phyloP scores from a whole-genome alignment of 2,113 vertebrate species.

The Ophthalmolycus amberensis region DNA sequence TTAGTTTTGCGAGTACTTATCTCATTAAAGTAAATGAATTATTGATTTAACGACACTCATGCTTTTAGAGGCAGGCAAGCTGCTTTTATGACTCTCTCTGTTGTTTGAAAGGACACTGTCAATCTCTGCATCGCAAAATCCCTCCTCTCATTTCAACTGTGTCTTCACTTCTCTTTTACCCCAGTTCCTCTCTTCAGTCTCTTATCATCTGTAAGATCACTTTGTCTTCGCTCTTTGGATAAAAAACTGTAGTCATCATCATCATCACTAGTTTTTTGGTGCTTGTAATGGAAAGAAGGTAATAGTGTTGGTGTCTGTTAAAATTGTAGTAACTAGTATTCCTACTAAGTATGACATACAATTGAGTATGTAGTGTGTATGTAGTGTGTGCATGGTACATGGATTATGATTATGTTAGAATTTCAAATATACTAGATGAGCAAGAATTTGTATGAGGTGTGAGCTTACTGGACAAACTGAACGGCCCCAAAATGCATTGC shows the following conservation, averaged over 20 bases:
- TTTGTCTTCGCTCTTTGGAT: slow-evolving; percentile 1
- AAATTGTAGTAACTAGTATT: neutral
- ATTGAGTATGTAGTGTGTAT: neutral
- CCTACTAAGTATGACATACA: neutral
- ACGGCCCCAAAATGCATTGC: too few species aligned
- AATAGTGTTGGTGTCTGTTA: neutral
- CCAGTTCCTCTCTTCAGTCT: slow-evolving; percentile 1
- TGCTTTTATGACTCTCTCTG: slow-evolving; percentile 86
- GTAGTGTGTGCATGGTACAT: neutral
- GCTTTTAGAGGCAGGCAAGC: slow-evolving; percentile 91
- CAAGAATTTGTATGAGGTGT: neutral
- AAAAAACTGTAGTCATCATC: slow-evolving; percentile 13
- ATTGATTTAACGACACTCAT: slow-evolving; percentile 97
- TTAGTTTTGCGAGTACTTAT: slow-evolving; percentile 98
- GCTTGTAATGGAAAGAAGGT: neutral
- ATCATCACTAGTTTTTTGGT: neutral
- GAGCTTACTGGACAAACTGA: neutral
- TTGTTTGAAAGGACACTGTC: slow-evolving; percentile 79
- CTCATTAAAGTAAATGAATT: slow-evolving; percentile 99
- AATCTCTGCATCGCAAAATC: slow-evolving; percentile 61
- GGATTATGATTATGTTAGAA: too few species aligned
- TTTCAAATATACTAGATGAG: neutral
- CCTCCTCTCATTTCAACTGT: slow-evolving; percentile 34
- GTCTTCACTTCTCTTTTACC: slow-evolving; percentile 26
- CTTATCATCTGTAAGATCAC: slow-evolving; percentile 15